Conservation (phyloP, 2,113 vertebrate species). For the Paradisaea rubra region DNA sequence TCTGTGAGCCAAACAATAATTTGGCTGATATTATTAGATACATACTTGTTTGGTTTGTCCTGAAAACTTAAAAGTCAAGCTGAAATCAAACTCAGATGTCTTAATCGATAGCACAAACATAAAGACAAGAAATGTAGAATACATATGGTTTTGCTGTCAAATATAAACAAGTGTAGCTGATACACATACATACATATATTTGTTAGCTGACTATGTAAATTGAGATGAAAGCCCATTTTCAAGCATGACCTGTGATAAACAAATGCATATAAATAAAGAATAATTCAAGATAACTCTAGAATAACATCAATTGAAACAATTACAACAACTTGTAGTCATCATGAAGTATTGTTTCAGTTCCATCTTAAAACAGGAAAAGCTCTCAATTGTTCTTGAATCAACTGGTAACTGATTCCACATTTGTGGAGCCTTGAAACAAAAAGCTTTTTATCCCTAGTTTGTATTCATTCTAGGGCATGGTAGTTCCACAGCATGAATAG, state of each 20-base stretch:
- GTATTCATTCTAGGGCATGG: slow-evolving; percentile 52
- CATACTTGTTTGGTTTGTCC: slow-evolving; percentile 61
- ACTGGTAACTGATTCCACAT: slow-evolving; percentile 74
- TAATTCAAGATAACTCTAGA: slow-evolving; percentile 67
- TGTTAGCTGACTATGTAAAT: slow-evolving; percentile 60
- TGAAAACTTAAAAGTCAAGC: slow-evolving; percentile 68
- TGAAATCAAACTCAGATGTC: slow-evolving; percentile 76
- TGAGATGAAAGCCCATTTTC: slow-evolving; percentile 65
- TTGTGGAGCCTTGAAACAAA: slow-evolving; percentile 69
- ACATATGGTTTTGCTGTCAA: slow-evolving; percentile 66
- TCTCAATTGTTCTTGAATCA: slow-evolving; percentile 71
- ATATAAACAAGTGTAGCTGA: slow-evolving; percentile 64
- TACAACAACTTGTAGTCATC: slow-evolving; percentile 67
- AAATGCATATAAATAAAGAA: slow-evolving; percentile 72
- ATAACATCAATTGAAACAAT: slow-evolving; percentile 76
- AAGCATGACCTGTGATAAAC: slow-evolving; percentile 67
- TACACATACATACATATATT: slow-evolving; percentile 34
- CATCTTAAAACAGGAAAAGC: slow-evolving; percentile 71
- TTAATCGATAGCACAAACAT: slow-evolving; percentile 71
- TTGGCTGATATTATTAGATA: slow-evolving; percentile 62
- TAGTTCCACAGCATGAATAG: slow-evolving; percentile 37
- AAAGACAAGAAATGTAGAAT: slow-evolving; percentile 60
- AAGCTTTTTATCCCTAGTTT: slow-evolving; percentile 63
- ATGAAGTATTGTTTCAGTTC: slow-evolving; percentile 70
- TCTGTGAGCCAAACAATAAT: slow-evolving; percentile 53